Conservation (phyloP, 2,888 invertebrate species). For the Synanthedon vespiformis region DNA sequence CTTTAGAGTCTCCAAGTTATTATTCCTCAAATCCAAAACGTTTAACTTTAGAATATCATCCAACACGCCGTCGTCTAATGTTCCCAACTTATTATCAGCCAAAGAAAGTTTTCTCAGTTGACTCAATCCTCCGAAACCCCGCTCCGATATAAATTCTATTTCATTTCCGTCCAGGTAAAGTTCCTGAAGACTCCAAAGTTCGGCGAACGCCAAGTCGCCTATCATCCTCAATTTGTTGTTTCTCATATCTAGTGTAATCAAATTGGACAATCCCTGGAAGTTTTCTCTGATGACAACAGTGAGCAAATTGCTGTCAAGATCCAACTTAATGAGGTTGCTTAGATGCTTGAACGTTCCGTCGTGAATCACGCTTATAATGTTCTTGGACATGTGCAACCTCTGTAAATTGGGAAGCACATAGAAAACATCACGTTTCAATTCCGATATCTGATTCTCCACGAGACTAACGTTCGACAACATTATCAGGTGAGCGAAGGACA, state of each 20-base stretch:
- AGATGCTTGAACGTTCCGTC: constrained; percentile 85
- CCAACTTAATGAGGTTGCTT: constrained; percentile 80
- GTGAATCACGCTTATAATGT: constrained; percentile 85
- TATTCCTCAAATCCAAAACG: constrained; percentile 82
- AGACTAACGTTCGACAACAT: constrained; percentile 78
- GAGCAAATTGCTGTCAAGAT: constrained; percentile 82
- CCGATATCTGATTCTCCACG: constrained; percentile 81
- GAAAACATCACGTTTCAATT: constrained; percentile 81
- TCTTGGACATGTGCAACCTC: constrained; percentile 84
- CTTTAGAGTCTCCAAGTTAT: constrained; percentile 80
- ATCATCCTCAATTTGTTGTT: constrained; percentile 83
- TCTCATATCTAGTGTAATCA: constrained; percentile 80
- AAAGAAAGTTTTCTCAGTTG: constrained; percentile 79
- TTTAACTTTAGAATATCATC: constrained; percentile 77
- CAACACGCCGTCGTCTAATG: constrained; percentile 78
- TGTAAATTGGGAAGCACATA: constrained; percentile 79
- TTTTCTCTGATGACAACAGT: constrained; percentile 81
- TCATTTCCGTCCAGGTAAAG: constrained; percentile 78
- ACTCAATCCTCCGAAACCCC: constrained; percentile 81
- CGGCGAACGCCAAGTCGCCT: constrained; percentile 84
- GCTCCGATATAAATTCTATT: constrained; percentile 80
- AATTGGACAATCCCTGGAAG: constrained; percentile 80
- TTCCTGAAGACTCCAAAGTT: constrained; percentile 80
- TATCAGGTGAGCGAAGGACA: constrained; percentile 81
- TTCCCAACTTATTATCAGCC: constrained; percentile 80